Evolutionary conservation across 2,888 invertebrate genomes (phyloP).

Genomic region (Alloscopus bannaensis): DNA sequence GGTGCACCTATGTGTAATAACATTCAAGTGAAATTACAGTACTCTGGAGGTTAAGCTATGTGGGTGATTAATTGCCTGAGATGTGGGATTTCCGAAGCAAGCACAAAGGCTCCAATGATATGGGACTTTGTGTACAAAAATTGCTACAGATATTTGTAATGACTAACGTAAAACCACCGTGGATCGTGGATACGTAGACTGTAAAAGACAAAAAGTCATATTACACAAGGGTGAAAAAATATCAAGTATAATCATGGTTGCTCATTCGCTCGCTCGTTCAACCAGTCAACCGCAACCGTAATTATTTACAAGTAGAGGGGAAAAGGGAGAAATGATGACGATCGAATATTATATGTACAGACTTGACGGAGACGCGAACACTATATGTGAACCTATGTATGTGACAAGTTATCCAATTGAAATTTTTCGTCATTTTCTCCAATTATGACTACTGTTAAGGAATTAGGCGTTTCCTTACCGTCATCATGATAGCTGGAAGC

Average conservation of each 20-base stretch:
- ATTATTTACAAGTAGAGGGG: slow-evolving; percentile 40
- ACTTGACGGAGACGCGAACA: neutral
- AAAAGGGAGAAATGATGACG: slow-evolving; percentile 45
- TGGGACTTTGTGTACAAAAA: neutral
- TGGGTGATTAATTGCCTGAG: slow-evolving; percentile 56
- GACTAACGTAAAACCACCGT: slow-evolving; percentile 7
- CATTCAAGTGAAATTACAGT: slow-evolving; percentile 1
- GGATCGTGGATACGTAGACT: no score
- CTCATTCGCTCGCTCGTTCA: slow-evolving; percentile 29
- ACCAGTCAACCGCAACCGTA: slow-evolving; percentile 36
- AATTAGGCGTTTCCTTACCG: slow-evolving; percentile 52
- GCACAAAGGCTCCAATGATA: slow-evolving; percentile 24
- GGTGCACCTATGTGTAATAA: neutral
- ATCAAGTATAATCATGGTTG: no score
- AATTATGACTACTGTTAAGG: slow-evolving; percentile 44
- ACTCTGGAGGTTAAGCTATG: slow-evolving; percentile 28
- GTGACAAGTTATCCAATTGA: slow-evolving; percentile 54
- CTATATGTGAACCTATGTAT: neutral
- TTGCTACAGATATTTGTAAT: slow-evolving; percentile 11
- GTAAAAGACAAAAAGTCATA: no score
- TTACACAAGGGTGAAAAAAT: slow-evolving; percentile 1
- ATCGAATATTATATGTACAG: slow-evolving; percentile 14
- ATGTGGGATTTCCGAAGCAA: slow-evolving; percentile 47
- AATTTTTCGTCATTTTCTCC: slow-evolving; percentile 43
- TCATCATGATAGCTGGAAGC: slow-evolving; percentile 41